A percentile compares a stretch with the other conserved stretches of the same genome.
phyloP scores from a whole-genome alignment of 2,113 vertebrate species.

The Callorhinus ursinus region DNA sequence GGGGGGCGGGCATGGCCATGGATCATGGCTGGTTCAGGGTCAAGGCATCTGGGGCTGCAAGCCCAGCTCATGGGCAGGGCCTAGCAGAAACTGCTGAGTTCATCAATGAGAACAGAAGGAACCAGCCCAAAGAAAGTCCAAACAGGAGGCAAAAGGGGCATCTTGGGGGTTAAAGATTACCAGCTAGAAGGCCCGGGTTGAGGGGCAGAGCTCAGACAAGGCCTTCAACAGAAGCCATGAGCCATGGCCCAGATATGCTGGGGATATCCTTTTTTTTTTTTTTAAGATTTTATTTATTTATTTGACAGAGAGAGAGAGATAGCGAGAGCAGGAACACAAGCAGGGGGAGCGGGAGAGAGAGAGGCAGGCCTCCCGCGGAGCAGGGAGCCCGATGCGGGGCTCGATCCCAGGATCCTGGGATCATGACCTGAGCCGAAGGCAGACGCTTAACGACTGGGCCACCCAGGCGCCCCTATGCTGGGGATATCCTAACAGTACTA shows the following conservation, averaged over 20 bases:
- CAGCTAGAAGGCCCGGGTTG: background rate
- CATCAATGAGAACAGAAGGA: background rate
- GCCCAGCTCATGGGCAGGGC: background rate
- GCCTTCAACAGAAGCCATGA: background rate
- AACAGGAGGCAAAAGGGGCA: background rate
- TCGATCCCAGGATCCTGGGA: no score
- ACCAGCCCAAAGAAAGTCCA: background rate
- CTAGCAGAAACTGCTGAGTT: constrained; percentile 10
- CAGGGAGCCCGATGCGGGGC: no score
- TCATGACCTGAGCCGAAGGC: no score
- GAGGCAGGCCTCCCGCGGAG: no score
- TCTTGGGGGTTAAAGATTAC: background rate
- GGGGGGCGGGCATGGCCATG: background rate
- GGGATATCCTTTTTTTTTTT: background rate
- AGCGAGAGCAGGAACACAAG: no score
- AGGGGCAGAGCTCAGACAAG: background rate
- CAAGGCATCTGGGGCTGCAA: background rate
- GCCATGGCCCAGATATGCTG: background rate
- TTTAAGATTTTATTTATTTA: no score
- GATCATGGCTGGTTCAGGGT: background rate
- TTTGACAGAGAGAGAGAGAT: no score
- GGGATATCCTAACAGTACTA: background rate
- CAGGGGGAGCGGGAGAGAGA: no score
- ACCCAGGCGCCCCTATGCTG: background rate
- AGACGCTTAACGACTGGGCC: no score